These are phyloP conservation scores for Cinara cedri DNA, from an alignment of 2,888 invertebrate species.

Conservation along the genomic window DNA sequence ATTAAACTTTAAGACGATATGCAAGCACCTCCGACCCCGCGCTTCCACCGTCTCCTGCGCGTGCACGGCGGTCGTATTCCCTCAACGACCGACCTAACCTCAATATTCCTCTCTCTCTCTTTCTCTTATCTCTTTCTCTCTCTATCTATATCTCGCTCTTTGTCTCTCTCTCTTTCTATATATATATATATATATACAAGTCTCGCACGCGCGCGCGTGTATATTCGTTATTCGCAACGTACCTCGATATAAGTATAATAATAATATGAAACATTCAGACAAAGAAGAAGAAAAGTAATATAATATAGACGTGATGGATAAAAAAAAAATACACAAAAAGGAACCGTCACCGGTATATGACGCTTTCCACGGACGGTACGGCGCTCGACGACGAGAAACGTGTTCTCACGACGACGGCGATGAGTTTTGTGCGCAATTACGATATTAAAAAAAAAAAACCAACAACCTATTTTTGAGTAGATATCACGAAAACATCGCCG, in stretches of 20 bases:
- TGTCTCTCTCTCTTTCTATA: too few relatives aligned
- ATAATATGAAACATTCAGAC: neutral
- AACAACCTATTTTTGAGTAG: neutral
- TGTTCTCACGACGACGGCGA: neutral
- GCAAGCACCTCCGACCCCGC: constrained; percentile 62
- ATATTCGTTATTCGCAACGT: too few relatives aligned
- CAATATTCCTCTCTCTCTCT: constrained; percentile 37
- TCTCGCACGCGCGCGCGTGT: neutral
- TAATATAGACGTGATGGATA: neutral
- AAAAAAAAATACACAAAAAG: neutral
- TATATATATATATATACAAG: neutral
- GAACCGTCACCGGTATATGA: neutral
- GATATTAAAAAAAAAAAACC: neutral
- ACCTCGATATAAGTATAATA: neutral
- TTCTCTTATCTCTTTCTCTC: too few relatives aligned
- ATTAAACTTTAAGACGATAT: constrained; percentile 77
- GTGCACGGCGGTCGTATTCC: constrained; percentile 41
- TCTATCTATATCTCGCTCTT: neutral
- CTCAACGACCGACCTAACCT: constrained; percentile 54
- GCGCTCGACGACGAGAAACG: constrained; percentile 4
- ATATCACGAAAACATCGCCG: neutral
- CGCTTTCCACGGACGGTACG: neutral
- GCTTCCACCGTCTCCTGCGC: neutral
- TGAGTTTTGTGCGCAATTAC: neutral
- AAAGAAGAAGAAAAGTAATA: neutral